Conservation (phyloP, 2,797 vertebrate species). For the Danio aesculapii region DNA sequence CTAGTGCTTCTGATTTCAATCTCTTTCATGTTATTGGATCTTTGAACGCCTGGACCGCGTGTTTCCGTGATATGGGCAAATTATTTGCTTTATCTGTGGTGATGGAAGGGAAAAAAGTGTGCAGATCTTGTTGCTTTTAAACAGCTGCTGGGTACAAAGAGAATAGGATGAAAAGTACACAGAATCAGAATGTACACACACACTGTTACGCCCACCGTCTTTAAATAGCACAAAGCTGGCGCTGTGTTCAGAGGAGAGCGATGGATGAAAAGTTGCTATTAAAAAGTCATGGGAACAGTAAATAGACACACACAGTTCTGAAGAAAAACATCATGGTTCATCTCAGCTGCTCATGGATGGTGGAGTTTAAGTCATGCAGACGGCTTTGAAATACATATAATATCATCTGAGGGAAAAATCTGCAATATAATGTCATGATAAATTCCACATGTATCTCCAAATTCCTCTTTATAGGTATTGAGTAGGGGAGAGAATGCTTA, state of each 20-base stretch:
- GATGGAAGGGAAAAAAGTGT: conserved; percentile 11
- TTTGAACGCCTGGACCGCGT: neutral
- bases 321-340: conserved; percentile 7
- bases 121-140: conserved; percentile 15
- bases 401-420: neutral
- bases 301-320: neutral
- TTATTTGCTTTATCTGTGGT: conserved; percentile 3
- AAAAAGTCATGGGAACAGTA: conserved; percentile 7
- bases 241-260: conserved; percentile 4
- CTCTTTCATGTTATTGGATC: conserved; percentile 13
- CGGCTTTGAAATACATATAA: neutral
- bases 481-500: too few species aligned
- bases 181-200: neutral
- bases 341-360: conserved; percentile 1
- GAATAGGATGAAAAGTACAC: conserved; percentile 34
- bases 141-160: conserved; percentile 18
- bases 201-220: neutral
- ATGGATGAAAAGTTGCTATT: neutral
- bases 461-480: neutral
- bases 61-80: conserved; percentile 11
- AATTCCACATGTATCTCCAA: neutral
- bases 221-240: conserved; percentile 33
- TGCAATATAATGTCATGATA: neutral
- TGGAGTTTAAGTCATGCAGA: neutral
- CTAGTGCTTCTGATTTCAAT: conserved; percentile 9